Base-by-base conservation (phyloP, 2,888 invertebrate genomes). In the Macaria liturata region DNA sequence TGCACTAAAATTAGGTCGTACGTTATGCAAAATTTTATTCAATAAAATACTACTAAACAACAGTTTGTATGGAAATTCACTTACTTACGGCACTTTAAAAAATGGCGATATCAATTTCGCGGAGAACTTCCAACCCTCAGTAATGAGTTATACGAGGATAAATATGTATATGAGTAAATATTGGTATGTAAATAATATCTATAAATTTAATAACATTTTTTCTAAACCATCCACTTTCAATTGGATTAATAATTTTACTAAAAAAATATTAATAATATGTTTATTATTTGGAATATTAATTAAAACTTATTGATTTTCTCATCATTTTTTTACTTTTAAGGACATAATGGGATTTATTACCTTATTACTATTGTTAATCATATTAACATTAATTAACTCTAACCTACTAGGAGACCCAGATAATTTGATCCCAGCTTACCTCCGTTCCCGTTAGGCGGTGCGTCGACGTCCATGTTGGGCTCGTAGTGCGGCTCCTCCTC, bases 401-500 rank as follows among this genome's bases (percentile, higher is more conserved):
- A 93, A 94, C 70, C 63, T 94, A 76, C 71, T 96, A 78, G 92
- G 93, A 69, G 95, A 96, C 34, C 94, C 95, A 0, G 95, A 95
- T 90, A 96, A 96, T 88, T 96, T 95, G 86, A 94, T 93, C 30
- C 93, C 94, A 0, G 95, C 95, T 4, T 95, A 95, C 66, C 93
- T 20, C 20, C 20, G 20, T 20, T 20, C 20, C 20, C 20, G 20
- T 20, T 20, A 0, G 90, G 88, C 4, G 86, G 75, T 4, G 93
- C 93, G 32, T 94, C 93, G 1, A 94, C 93, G 9, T 93, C 93
- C 85, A 93, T 88, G 43, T 85, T 84, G 0, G 93, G 92, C 57
- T 93, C 92, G 37, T 83, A 84, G 59, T 88, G 84, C 1, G 91
- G 84, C 20, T 94, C 94, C 42, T 97, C 97, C 60, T 97, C 97